Conservation (phyloP, 2,113 vertebrate species). For the Bubalus kerabau region DNA sequence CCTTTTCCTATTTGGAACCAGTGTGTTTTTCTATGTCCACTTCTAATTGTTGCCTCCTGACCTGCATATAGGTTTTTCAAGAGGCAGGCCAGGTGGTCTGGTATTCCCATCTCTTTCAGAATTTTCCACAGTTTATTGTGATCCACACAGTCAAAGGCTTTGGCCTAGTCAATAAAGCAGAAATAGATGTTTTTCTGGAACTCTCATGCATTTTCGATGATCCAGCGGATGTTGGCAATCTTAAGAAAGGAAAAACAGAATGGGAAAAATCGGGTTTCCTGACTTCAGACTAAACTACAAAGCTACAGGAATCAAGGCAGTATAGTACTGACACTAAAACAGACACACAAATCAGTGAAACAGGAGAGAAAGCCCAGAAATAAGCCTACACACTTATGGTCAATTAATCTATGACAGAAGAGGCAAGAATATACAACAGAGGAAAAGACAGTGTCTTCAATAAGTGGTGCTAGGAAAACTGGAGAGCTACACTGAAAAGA, state of each 20-base stretch:
- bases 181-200: too few relatives aligned
- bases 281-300: not conserved
- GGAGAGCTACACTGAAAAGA: not conserved
- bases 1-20: too few relatives aligned
- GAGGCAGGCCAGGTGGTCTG: too few relatives aligned
- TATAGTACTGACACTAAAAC: not conserved
- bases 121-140: too few relatives aligned
- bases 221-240: not conserved
- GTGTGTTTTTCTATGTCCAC: too few relatives aligned
- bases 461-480: not conserved
- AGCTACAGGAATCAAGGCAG: not conserved
- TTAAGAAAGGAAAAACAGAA: not conserved
- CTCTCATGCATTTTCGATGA: too few relatives aligned
- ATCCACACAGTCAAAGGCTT: too few relatives aligned
- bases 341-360: not conserved
- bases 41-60: too few relatives aligned
- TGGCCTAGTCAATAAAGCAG: too few relatives aligned
- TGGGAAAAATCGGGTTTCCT: not conserved
- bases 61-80: too few relatives aligned
- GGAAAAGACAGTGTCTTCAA: not conserved
- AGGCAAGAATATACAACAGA: not conserved
- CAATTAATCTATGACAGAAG: not conserved
- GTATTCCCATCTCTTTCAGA: too few relatives aligned
- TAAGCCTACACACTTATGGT: not conserved
- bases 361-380: not conserved